phyloP scores from a whole-genome alignment of 2,797 vertebrate genomes.

The Chromobotia macracanthus region DNA sequence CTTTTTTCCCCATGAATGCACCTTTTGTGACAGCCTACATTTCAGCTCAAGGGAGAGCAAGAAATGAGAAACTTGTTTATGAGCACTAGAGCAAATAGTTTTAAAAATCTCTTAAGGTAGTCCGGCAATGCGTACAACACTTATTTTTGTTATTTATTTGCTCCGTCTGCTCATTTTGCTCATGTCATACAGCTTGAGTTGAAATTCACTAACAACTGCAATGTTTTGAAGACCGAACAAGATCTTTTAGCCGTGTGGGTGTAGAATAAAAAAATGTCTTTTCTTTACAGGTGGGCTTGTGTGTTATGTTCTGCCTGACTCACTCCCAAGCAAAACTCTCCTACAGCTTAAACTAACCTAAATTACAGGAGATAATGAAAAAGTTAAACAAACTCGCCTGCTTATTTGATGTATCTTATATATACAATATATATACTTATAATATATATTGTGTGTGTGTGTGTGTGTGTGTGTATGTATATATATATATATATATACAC shows the following conservation, averaged over 20 bases:
- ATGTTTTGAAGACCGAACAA: background rate
- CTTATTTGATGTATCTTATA: conserved; percentile 35
- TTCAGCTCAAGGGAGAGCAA: conserved; percentile 57
- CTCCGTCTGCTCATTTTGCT: conserved; percentile 24
- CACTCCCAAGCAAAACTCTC: conserved; percentile 34
- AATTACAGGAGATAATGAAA: conserved; percentile 43
- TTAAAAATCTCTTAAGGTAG: conserved; percentile 30
- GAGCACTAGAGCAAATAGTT: conserved; percentile 59
- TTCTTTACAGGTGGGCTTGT: conserved; percentile 47
- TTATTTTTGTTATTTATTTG: conserved; percentile 33
- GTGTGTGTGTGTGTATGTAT: too few species aligned
- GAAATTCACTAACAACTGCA: conserved; percentile 19
- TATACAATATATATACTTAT: too few species aligned
- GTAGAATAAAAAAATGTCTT: conserved; percentile 35
- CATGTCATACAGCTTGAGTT: conserved; percentile 34
- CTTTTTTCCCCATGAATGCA: conserved; percentile 54
- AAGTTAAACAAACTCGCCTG: conserved; percentile 42
- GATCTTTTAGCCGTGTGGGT: conserved; percentile 15
- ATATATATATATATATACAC: too few species aligned
- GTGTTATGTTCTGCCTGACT: conserved; percentile 18
- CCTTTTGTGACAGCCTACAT: conserved; percentile 64
- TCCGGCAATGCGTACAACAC: background rate
- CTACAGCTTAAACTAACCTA: conserved; percentile 43
- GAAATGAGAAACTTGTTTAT: conserved; percentile 60
- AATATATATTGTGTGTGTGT: too few species aligned